These are phyloP conservation scores for Drosophila greeni DNA, from an alignment of 2,888 invertebrate genomes.

Conservation along the genomic window DNA sequence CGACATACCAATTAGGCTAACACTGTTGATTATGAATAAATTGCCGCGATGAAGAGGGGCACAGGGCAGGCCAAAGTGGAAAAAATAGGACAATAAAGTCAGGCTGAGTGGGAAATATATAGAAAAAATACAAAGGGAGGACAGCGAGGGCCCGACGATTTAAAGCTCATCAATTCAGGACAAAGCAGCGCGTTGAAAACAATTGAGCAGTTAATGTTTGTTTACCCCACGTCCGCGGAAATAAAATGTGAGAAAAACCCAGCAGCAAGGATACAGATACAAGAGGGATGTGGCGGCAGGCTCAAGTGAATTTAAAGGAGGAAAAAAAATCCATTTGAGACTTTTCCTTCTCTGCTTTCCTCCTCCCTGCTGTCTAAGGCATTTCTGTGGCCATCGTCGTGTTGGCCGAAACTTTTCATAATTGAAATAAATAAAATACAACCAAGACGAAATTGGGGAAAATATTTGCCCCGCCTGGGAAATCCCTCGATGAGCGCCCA, in stretches of 20 bases:
- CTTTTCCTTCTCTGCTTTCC: constrained; percentile 24
- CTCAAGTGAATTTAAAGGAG: constrained; percentile 30
- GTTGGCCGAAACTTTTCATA: constrained; percentile 61
- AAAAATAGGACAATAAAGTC: constrained; percentile 7
- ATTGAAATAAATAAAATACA: constrained; percentile 59
- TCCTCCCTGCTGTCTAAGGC: neutral
- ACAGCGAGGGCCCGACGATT: constrained; percentile 48
- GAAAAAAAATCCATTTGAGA: constrained; percentile 38
- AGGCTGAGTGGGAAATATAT: constrained; percentile 1
- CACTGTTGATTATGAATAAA: constrained; percentile 56
- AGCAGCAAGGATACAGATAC: constrained; percentile 4
- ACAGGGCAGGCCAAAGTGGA: neutral
- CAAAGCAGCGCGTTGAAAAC: constrained; percentile 54
- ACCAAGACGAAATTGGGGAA: constrained; percentile 28
- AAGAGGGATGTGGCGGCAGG: neutral
- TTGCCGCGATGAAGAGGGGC: constrained; percentile 33
- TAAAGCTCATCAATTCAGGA: constrained; percentile 68
- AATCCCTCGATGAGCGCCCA: constrained; percentile 37
- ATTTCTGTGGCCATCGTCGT: constrained; percentile 21
- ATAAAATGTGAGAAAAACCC: constrained; percentile 13
- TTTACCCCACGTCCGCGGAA: constrained; percentile 52
- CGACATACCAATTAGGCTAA: constrained; percentile 50
- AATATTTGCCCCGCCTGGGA: constrained; percentile 52
- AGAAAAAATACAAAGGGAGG: constrained; percentile 12
- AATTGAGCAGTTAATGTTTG: constrained; percentile 68